Base-by-base conservation (phyloP, 2,888 invertebrate species). In the Eucera pruinosa region DNA sequence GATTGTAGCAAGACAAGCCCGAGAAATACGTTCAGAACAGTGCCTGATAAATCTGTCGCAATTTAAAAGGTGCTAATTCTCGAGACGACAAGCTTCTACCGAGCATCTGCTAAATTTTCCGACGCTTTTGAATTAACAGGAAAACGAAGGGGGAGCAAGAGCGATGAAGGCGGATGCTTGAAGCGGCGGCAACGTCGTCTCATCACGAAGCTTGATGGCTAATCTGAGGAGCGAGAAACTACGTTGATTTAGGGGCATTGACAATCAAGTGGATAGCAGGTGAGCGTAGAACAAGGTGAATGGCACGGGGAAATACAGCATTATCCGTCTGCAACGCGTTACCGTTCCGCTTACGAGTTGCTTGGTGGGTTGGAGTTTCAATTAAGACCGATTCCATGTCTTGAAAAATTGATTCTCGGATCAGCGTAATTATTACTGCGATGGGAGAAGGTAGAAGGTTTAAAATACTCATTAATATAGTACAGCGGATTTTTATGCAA, bases 191-290 rank as follows among this genome's bases (percentile, higher is more conserved):
- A 20, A 20, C 66, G 55, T 36, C 62, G 43, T 55, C 75, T 71
- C 77, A 55, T 78, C 62, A 48, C 54, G 36, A 43, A 43, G 54
- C 39, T 27, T 70, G 62, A 66, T 67, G 54, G 83, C 80, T 87
- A 87, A 88, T 87, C 83, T 83, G 61, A 78, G 78, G 68, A 69
- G 78, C 79, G 81, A 55, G 65, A 62, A 61, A 61, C 69, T 52
- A 82, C 85, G 86, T 85, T 87, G 87, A 89, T 87, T 88, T 85
- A 86, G 81, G 82, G 67, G 82, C 86, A 87, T 87, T 85, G 85
- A 86, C 87, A 84, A 87, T 87, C 87, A 86, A 79, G 80, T 81
- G 71, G 70, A 41, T 18, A 36, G 55, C 57, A 66, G 66, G 66
- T 62, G 71, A 71, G 54, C 18, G 18, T n/a, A n/a, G 54, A 45